These are phyloP conservation scores for Stenotaenia linearis DNA, from an alignment of 2,888 invertebrate genomes.

Conservation along the genomic window DNA sequence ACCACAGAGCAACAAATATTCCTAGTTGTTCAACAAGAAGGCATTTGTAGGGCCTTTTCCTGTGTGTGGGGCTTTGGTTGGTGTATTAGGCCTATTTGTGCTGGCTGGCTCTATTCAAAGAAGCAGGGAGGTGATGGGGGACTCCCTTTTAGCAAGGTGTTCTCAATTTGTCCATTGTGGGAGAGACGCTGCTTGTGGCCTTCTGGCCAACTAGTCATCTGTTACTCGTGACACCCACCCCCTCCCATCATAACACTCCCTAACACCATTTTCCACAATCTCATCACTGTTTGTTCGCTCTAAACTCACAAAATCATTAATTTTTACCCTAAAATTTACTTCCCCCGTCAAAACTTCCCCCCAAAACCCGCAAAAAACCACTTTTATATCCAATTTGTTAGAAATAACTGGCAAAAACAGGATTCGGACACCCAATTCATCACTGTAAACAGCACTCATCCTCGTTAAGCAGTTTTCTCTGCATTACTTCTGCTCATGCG, in stretches of 20 bases:
- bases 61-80: neutral
- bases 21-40: slow-evolving; percentile 1
- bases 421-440: neutral
- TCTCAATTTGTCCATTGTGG: slow-evolving; percentile 19
- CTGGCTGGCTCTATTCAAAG: slow-evolving; percentile 10
- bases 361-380: no score
- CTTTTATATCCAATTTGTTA: no score
- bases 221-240: neutral
- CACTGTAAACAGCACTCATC: neutral
- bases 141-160: slow-evolving; percentile 19
- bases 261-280: neutral
- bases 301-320: neutral
- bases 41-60: neutral
- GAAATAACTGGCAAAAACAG: neutral
- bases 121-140: slow-evolving; percentile 1
- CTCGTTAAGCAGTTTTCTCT: neutral
- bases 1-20: neutral
- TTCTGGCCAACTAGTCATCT: slow-evolving; percentile 19
- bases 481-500: slow-evolving; percentile 2
- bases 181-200: slow-evolving; percentile 19
- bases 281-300: neutral
- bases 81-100: slow-evolving; percentile 19
- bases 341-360: neutral
- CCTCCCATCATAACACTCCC: neutral
- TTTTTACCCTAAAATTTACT: neutral